These are phyloP conservation scores for Zygogramma bicolorata DNA, from an alignment of 2,888 invertebrate species.

Conservation along the genomic window DNA sequence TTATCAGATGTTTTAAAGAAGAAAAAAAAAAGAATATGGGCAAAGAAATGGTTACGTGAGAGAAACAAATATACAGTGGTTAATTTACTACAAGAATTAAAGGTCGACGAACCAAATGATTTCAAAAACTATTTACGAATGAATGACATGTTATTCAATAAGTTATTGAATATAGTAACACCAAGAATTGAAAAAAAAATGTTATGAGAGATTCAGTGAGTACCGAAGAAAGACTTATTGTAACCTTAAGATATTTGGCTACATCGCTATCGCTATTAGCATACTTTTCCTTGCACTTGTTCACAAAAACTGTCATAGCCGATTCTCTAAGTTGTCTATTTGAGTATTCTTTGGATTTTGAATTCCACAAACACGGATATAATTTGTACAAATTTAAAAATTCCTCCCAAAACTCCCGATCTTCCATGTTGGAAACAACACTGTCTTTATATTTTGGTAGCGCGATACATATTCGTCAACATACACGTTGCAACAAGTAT, in stretches of 20 bases:
- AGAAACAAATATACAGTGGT: constrained; percentile 15
- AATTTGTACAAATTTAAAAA: too few relatives aligned
- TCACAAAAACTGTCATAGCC: too few relatives aligned
- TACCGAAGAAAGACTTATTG: background rate
- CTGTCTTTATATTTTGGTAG: too few relatives aligned
- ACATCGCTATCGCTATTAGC: too few relatives aligned
- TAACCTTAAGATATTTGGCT: background rate
- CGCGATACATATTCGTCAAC: too few relatives aligned
- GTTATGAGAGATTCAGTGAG: background rate
- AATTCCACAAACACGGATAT: too few relatives aligned
- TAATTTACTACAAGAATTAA: constrained; percentile 13
- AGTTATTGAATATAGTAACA: constrained; percentile 1
- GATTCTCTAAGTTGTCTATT: too few relatives aligned
- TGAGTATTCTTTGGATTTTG: too few relatives aligned
- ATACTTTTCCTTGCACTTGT: too few relatives aligned
- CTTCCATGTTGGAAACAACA: too few relatives aligned
- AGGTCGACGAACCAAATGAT: background rate
- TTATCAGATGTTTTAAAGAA: background rate
- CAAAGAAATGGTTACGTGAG: constrained; percentile 15
- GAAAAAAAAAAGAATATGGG: constrained; percentile 15
- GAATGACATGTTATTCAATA: background rate
- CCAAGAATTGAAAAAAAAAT: background rate
- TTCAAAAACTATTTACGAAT: background rate
- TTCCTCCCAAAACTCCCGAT: too few relatives aligned
- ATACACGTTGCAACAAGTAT: too few relatives aligned